A percentile compares a stretch with the other conserved stretches of the same genome.
phyloP scores from a whole-genome alignment of 1,140 invertebrate genomes.

The Achatina immaculata region DNA sequence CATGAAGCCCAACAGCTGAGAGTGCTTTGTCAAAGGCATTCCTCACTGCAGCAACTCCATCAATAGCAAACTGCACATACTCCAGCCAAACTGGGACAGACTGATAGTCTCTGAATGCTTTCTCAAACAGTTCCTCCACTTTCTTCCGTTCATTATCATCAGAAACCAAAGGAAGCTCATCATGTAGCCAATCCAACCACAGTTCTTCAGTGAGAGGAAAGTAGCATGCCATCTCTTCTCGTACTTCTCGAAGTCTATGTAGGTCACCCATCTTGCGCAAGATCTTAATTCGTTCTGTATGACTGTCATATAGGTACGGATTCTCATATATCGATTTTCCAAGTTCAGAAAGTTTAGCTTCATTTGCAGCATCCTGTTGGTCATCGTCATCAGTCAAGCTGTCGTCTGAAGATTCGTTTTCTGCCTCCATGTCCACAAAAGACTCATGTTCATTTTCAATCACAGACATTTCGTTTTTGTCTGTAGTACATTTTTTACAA shows the following conservation, averaged over 20 bases:
- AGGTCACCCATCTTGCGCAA: conserved; percentile 76
- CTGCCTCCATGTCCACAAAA: background rate
- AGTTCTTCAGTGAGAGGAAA: conserved; percentile 80
- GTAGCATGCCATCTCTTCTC: conserved; percentile 78
- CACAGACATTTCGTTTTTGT: background rate
- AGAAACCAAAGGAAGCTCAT: conserved; percentile 77
- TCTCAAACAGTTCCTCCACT: conserved; percentile 78
- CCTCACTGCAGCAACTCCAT: conserved; percentile 74
- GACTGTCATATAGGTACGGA: conserved; percentile 78
- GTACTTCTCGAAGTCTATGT: conserved; percentile 75
- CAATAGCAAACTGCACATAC: conserved; percentile 80
- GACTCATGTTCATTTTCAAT: background rate
- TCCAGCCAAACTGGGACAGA: conserved; percentile 83
- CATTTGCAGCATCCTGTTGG: background rate
- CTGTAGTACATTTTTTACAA: too few relatives aligned
- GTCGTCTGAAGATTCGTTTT: background rate
- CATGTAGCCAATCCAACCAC: conserved; percentile 81
- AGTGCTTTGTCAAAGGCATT: conserved; percentile 80
- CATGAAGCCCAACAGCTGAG: conserved; percentile 79
- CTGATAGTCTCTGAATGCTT: conserved; percentile 81
- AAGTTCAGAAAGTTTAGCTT: background rate
- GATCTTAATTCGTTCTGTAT: conserved; percentile 76
- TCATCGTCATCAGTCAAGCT: background rate
- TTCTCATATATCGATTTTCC: conserved; percentile 65
- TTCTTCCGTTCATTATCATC: conserved; percentile 74